These are phyloP conservation scores for Aphidius gifuensis DNA, from an alignment of 1,140 invertebrate species.

Conservation along the genomic window DNA sequence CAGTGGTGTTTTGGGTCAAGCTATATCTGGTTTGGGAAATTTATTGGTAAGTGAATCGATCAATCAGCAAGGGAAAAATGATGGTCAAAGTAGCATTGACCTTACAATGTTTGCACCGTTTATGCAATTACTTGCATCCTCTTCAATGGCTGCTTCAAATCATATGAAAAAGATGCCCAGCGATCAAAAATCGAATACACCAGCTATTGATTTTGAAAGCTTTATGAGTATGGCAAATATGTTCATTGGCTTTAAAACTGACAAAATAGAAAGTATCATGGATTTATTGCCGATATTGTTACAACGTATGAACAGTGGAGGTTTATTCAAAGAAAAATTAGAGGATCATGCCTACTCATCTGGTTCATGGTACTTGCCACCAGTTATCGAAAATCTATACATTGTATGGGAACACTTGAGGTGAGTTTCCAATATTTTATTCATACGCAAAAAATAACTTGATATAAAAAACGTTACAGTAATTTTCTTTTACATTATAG, in stretches of 20 bases:
- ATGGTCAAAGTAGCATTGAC: conserved; percentile 56
- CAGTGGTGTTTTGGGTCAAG: conserved; percentile 34
- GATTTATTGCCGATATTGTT: conserved; percentile 65
- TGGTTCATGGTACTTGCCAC: conserved; percentile 71
- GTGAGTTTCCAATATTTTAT: conserved; percentile 26
- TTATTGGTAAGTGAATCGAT: conserved; percentile 41
- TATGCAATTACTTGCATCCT: conserved; percentile 53
- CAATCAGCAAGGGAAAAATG: conserved; percentile 26
- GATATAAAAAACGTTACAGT: neutral
- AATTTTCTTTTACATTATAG: conserved; percentile 33
- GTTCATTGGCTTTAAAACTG: conserved; percentile 54
- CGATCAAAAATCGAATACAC: conserved; percentile 8
- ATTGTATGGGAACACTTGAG: conserved; percentile 74
- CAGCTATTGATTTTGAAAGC: conserved; percentile 56
- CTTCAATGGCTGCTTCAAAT: conserved; percentile 24
- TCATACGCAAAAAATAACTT: neutral
- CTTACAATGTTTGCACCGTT: conserved; percentile 56
- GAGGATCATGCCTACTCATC: conserved; percentile 63
- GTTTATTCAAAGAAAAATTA: conserved; percentile 50
- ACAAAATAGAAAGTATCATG: conserved; percentile 56
- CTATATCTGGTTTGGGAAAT: conserved; percentile 54
- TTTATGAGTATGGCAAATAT: conserved; percentile 62
- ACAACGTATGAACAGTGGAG: conserved; percentile 56
- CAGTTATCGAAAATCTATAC: conserved; percentile 70
- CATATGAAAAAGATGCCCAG: conserved; percentile 20